A percentile compares a stretch with the other conserved stretches of the same genome.
These are phyloP conservation scores for Zonotrichia leucophrys DNA, from an alignment of 2,113 vertebrate genomes.

Conservation along the genomic window DNA sequence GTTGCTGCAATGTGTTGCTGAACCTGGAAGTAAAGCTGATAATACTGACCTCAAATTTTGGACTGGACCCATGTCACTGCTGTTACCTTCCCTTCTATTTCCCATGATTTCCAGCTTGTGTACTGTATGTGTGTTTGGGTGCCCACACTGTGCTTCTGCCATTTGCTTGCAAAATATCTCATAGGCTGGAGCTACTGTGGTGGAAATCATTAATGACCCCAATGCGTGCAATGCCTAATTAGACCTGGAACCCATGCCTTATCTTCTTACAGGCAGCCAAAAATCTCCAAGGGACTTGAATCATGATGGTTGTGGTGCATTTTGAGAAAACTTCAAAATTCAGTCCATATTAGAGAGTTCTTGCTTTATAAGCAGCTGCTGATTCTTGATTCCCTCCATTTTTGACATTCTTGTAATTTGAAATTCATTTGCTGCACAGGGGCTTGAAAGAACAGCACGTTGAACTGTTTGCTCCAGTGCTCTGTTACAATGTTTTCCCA, in stretches of 20 bases:
- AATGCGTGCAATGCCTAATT: not conserved
- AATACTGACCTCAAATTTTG: not conserved
- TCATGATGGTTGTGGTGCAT: not conserved
- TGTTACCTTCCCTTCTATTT: not conserved
- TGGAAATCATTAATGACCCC: constrained; percentile 16
- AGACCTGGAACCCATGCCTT: not conserved
- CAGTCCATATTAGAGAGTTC: not conserved
- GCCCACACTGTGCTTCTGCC: not conserved
- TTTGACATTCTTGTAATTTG: not conserved
- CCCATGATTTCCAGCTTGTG: not conserved
- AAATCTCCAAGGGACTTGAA: not conserved
- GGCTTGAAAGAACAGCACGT: not conserved
- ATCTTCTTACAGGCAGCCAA: not conserved
- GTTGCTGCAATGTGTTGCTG: not conserved
- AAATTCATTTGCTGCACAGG: not conserved
- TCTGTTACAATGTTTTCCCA: constrained; percentile 48
- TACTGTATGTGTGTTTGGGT: not conserved
- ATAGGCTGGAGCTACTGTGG: not conserved
- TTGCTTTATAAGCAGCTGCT: not conserved
- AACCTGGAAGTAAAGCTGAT: not conserved
- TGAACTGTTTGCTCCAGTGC: constrained; percentile 9
- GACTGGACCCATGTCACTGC: not conserved
- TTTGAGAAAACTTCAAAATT: not conserved
- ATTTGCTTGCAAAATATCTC: constrained; percentile 19
- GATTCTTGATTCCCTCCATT: not conserved